A percentile compares a stretch with the other conserved stretches of the same genome.
phyloP scores from a whole-genome alignment of 1,140 invertebrate species.

The Dendrolimus punctatus region DNA sequence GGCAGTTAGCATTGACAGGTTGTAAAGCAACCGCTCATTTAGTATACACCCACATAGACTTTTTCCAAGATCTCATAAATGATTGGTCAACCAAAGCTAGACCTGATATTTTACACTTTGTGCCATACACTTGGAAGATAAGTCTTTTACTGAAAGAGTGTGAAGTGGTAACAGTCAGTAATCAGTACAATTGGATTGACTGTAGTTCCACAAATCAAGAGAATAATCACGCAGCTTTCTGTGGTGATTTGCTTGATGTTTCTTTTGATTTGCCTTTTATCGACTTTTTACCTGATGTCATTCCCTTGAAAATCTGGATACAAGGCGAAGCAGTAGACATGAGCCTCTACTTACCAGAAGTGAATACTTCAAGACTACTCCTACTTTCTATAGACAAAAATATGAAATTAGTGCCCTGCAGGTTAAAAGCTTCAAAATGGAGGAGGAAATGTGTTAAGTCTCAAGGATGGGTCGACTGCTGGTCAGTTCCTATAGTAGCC shows the following conservation, averaged over 20 bases:
- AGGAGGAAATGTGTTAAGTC: constrained; percentile 85
- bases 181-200: constrained; percentile 99
- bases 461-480: constrained; percentile 95
- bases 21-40: constrained; percentile 94
- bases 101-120: constrained; percentile 94
- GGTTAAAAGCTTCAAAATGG: constrained; percentile 80
- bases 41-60: constrained; percentile 95
- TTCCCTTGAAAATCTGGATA: constrained; percentile 93
- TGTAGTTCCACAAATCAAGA: constrained; percentile 96
- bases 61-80: constrained; percentile 95
- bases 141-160: constrained; percentile 94
- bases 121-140: constrained; percentile 98
- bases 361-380: constrained; percentile 88
- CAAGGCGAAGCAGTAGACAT: constrained; percentile 95
- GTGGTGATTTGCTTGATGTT: constrained; percentile 93
- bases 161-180: constrained; percentile 94
- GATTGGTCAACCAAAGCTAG: constrained; percentile 95
- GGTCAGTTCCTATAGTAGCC: constrained; percentile 94
- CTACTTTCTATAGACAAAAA: constrained; percentile 90
- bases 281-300: constrained; percentile 91
- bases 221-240: constrained; percentile 94
- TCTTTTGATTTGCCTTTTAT: constrained; percentile 94
- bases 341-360: constrained; percentile 91
- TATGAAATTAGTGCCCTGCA: constrained; percentile 83
- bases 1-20: constrained; percentile 91